Evolutionary conservation across 2,797 vertebrate genomes (phyloP).

Genomic region (Syngnathus rostellatus): DNA sequence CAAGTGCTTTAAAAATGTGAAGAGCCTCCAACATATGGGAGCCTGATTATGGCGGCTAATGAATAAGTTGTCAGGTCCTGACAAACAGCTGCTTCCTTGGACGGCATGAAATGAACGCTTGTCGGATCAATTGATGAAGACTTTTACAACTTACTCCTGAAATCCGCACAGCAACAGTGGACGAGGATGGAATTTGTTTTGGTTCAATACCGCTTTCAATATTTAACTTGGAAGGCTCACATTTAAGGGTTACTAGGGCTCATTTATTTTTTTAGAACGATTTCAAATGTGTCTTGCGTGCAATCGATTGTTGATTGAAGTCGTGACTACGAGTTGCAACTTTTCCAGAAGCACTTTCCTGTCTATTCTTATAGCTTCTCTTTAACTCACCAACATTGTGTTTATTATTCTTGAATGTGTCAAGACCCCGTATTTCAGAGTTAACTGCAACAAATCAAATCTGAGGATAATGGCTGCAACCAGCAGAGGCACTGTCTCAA

Average conservation of each 20-base stretch:
- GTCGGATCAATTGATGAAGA: not conserved
- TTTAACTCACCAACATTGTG: not conserved
- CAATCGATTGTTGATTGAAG: not conserved
- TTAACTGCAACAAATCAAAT: not conserved
- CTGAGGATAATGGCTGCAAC: no score
- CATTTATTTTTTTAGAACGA: not conserved
- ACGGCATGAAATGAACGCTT: not conserved
- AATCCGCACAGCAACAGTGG: not conserved
- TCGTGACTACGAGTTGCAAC: not conserved
- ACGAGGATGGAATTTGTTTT: not conserved
- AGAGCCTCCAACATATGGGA: slow-evolving; percentile 54
- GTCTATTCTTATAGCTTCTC: not conserved
- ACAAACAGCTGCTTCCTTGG: slow-evolving; percentile 45
- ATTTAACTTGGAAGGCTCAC: not conserved
- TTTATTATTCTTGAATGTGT: not conserved
- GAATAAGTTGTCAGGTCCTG: slow-evolving; percentile 26
- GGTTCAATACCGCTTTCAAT: not conserved
- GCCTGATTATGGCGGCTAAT: slow-evolving; percentile 33
- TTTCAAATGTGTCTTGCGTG: not conserved
- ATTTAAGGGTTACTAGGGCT: not conserved
- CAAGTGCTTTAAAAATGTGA: slow-evolving; percentile 42
- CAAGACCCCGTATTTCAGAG: not conserved
- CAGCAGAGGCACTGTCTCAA: no score
- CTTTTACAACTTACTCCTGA: not conserved
- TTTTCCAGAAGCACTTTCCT: not conserved